Conservation (phyloP, 2,113 vertebrate genomes). For the Empidonax traillii region DNA sequence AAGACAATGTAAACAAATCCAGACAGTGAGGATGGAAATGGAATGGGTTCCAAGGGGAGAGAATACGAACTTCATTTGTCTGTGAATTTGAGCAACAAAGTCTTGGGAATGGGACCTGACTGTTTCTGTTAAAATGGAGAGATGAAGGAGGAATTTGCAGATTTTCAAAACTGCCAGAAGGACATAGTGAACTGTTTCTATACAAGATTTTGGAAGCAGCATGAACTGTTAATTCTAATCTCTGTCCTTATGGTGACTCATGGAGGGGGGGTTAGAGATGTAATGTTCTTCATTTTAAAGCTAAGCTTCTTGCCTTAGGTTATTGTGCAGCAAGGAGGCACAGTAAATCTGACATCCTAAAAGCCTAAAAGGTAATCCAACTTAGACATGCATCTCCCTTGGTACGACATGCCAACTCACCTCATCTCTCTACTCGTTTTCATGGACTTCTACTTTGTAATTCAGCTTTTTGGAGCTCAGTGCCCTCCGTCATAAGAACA, state of each 20-base stretch:
- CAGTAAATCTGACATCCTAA: neutral
- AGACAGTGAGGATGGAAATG: neutral
- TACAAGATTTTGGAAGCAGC: constrained; percentile 24
- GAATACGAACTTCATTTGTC: neutral
- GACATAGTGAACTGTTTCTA: constrained; percentile 48
- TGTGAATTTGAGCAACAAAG: neutral
- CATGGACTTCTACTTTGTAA: rapidly evolving
- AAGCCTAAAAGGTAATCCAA: neutral
- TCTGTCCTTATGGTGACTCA: neutral
- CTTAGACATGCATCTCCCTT: neutral
- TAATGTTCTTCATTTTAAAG: neutral
- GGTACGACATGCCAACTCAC: neutral
- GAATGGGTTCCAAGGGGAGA: neutral
- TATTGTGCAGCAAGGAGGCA: neutral
- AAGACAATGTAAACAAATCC: neutral
- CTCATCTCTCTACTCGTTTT: neutral
- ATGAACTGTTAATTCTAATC: neutral
- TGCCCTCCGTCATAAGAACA: rapidly evolving
- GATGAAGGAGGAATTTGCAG: neutral
- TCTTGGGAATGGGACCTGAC: neutral
- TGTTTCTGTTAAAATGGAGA: neutral
- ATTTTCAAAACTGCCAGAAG: constrained; percentile 9
- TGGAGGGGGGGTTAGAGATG: neutral
- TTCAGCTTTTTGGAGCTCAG: neutral
- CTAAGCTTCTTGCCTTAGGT: constrained; percentile 14